phyloP scores from a whole-genome alignment of 1,140 invertebrate genomes.

The Luehdorfia chinensis region DNA sequence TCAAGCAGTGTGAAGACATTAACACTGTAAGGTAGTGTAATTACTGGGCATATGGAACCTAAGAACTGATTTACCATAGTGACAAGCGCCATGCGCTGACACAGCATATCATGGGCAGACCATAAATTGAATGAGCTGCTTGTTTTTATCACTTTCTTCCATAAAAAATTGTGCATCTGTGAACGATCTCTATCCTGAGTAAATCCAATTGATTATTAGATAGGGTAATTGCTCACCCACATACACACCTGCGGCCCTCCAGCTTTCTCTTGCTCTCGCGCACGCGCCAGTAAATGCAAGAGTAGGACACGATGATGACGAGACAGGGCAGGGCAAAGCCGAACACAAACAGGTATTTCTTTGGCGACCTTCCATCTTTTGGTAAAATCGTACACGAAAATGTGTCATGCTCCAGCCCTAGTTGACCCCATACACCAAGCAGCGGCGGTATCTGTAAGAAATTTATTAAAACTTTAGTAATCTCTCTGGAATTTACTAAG shows the following conservation, averaged over 20 bases:
- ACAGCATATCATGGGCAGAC: too few relatives aligned
- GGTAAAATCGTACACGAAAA: conserved; percentile 92
- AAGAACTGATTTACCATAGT: too few relatives aligned
- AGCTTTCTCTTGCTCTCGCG: conserved; percentile 84
- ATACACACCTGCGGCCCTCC: conserved; percentile 80
- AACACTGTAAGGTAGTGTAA: too few relatives aligned
- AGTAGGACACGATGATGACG: conserved; percentile 89
- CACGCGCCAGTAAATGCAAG: conserved; percentile 90
- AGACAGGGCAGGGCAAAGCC: conserved; percentile 89
- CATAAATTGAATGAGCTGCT: neutral
- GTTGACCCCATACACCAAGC: conserved; percentile 87
- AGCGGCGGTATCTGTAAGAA: conserved; percentile 84
- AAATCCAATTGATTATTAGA: too few relatives aligned
- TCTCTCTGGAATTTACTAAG: too few relatives aligned
- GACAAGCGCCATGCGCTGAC: too few relatives aligned
- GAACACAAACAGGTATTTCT: conserved; percentile 90
- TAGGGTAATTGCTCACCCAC: conserved; percentile 67
- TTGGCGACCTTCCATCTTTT: conserved; percentile 86
- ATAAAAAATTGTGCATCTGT: too few relatives aligned
- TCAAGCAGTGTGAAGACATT: too few relatives aligned
- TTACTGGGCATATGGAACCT: too few relatives aligned
- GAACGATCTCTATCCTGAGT: too few relatives aligned
- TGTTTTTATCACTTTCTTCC: too few relatives aligned
- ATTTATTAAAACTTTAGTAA: too few relatives aligned
- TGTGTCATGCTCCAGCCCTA: conserved; percentile 86